Evolutionary conservation across 30 jellyfish, hydroid and myxozoan genomes (phyloP).

Genomic region (Haliclystus octoradiatus): DNA sequence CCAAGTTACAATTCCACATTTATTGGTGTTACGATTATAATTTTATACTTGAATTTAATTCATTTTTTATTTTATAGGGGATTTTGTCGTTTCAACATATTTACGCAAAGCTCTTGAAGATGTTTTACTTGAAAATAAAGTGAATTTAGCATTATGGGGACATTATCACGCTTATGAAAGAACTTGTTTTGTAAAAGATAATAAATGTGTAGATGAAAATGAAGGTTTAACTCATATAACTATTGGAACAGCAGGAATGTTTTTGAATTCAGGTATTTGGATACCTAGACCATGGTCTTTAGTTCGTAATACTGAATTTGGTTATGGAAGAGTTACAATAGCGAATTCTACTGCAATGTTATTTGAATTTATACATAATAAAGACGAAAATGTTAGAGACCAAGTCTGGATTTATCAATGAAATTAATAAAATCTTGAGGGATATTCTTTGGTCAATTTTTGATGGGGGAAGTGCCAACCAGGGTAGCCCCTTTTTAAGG

Average conservation of each 20-base stretch:
- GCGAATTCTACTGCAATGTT: slow-evolving; percentile 58
- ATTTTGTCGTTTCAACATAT: slow-evolving; percentile 41
- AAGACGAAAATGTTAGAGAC: slow-evolving; percentile 39
- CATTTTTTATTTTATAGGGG: slow-evolving; percentile 31
- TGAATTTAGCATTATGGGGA: slow-evolving; percentile 89
- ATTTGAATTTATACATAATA: slow-evolving; percentile 66
- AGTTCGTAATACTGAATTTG: slow-evolving; percentile 47
- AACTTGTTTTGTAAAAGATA: slow-evolving; percentile 63
- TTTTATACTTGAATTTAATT: too few relatives aligned
- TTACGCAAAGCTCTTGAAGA: slow-evolving; percentile 76
- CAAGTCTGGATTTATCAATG: slow-evolving; percentile 48
- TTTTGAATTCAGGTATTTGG: slow-evolving; percentile 40
- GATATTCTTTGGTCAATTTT: too few relatives aligned
- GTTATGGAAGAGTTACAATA: slow-evolving; percentile 80
- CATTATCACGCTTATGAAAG: slow-evolving; percentile 94
- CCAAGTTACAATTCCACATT: slow-evolving; percentile 56
- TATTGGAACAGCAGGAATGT: slow-evolving; percentile 81
- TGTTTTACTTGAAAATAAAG: slow-evolving; percentile 57
- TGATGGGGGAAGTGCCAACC: too few relatives aligned
- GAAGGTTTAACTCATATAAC: slow-evolving; percentile 58
- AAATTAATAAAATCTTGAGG: too few relatives aligned
- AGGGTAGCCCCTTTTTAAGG: too few relatives aligned
- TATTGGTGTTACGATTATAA: too few relatives aligned
- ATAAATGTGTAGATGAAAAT: slow-evolving; percentile 60
- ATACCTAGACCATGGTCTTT: slow-evolving; percentile 46